A percentile compares a stretch with the other conserved stretches of the same genome.
Evolutionary conservation across 1,140 invertebrate species (phyloP).

Genomic region (Dendrolimus kikuchii): DNA sequence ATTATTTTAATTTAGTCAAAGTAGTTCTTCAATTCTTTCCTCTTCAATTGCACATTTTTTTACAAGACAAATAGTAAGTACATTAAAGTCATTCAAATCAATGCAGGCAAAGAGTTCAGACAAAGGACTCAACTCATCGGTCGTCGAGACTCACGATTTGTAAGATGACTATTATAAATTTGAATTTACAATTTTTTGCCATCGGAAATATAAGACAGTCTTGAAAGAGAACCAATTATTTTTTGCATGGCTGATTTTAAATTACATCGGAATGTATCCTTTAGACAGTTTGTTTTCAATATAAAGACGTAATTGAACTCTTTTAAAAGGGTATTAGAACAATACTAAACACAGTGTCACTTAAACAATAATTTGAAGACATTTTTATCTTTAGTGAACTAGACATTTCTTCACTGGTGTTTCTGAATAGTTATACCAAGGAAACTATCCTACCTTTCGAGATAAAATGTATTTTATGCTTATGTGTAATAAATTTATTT

Average conservation of each 20-base stretch:
- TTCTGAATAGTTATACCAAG: too few species aligned
- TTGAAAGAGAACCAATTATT: conserved; percentile 53
- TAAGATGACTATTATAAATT: conserved; percentile 1
- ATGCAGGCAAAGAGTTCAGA: neutral
- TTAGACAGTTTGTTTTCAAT: conserved; percentile 34
- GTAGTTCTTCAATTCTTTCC: too few species aligned
- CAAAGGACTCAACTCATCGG: neutral
- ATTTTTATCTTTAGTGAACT: too few species aligned
- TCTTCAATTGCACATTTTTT: too few species aligned
- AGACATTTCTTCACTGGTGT: too few species aligned
- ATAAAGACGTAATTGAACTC: conserved; percentile 19
- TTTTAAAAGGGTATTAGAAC: conserved; percentile 6
- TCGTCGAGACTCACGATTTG: neutral
- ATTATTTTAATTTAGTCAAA: too few species aligned
- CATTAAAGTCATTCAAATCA: too few species aligned
- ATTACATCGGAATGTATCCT: conserved; percentile 42
- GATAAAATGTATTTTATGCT: too few species aligned
- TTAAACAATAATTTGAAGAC: neutral
- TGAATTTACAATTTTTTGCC: conserved; percentile 33
- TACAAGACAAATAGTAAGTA: too few species aligned
- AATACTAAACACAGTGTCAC: neutral
- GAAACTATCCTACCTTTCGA: too few species aligned
- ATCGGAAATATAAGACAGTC: conserved; percentile 39
- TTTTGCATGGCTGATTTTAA: conserved; percentile 47
- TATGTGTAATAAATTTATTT: too few species aligned